Percentiles rank a stretch among this genome's conserved stretches.
phyloP scores from a whole-genome alignment of 1,140 invertebrate species.

The Tyrophagus putrescentiae region DNA sequence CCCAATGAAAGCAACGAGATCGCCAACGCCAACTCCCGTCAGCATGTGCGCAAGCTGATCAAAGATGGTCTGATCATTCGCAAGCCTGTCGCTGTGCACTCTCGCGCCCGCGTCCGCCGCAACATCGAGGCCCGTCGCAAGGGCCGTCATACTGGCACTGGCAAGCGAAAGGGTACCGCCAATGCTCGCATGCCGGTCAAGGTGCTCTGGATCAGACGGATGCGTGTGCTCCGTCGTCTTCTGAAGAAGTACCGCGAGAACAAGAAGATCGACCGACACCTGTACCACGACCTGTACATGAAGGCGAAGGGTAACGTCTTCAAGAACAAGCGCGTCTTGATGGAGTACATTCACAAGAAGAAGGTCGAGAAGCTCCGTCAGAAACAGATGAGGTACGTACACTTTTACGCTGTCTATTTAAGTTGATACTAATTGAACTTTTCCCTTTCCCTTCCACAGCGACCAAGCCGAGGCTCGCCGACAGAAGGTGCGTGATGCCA shows the following conservation, averaged over 20 bases:
- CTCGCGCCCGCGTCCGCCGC: conserved; percentile 85
- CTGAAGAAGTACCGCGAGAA: conserved; percentile 92
- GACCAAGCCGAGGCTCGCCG: conserved; percentile 95
- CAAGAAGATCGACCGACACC: conserved; percentile 96
- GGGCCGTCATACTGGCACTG: conserved; percentile 94
- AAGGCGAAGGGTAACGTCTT: conserved; percentile 97
- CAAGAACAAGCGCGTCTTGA: conserved; percentile 98
- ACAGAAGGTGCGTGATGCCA: conserved; percentile 84
- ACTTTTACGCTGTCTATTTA: conserved; percentile 30
- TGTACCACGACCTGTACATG: conserved; percentile 96
- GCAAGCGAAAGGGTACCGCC: conserved; percentile 94
- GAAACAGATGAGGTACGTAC: conserved; percentile 79
- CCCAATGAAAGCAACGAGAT: conserved; percentile 99
- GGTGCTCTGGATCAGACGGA: conserved; percentile 93
- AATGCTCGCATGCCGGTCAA: conserved; percentile 98
- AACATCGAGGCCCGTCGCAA: conserved; percentile 90
- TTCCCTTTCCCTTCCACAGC: conserved; percentile 39
- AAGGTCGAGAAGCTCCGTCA: conserved; percentile 95
- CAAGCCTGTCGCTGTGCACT: conserved; percentile 97
- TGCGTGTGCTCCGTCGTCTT: conserved; percentile 84
- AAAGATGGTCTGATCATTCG: conserved; percentile 99
- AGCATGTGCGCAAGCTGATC: conserved; percentile 95
- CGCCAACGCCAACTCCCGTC: conserved; percentile 94
- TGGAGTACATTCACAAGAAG: conserved; percentile 99
- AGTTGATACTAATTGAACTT: conserved; percentile 21